Conservation (phyloP, 2,113 vertebrate genomes). For the Ciconia boyciana region DNA sequence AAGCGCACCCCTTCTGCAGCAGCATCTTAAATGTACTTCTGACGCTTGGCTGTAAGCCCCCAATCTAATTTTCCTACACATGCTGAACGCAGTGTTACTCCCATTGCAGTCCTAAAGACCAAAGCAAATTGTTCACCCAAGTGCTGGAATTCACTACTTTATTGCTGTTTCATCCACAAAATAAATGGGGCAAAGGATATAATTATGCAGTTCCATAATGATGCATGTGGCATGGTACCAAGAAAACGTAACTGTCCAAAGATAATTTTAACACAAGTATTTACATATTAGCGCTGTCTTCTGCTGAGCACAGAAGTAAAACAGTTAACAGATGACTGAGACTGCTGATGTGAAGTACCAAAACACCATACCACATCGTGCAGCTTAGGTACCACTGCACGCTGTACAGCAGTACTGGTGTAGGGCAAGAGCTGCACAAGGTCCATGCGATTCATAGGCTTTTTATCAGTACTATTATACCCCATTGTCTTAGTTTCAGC, state of each 20-base stretch:
- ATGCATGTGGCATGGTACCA: background rate
- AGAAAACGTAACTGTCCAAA: background rate
- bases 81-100: background rate
- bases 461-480: background rate
- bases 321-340: background rate
- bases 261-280: background rate
- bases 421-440: background rate
- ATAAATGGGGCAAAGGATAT: background rate
- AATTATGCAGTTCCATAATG: background rate
- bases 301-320: background rate
- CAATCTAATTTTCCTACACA: background rate
- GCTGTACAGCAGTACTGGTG: background rate
- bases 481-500: too few species aligned
- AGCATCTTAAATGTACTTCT: background rate
- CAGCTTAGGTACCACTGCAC: background rate
- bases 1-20: background rate
- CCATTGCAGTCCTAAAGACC: background rate
- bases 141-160: background rate
- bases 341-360: background rate
- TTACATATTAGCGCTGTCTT: background rate
- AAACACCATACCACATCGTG: background rate
- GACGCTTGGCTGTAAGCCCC: background rate
- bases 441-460: background rate
- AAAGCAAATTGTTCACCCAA: background rate
- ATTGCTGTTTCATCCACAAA: background rate